Base-by-base conservation (phyloP, 1,140 invertebrate genomes). In the Schlechtendalia chinensis region DNA sequence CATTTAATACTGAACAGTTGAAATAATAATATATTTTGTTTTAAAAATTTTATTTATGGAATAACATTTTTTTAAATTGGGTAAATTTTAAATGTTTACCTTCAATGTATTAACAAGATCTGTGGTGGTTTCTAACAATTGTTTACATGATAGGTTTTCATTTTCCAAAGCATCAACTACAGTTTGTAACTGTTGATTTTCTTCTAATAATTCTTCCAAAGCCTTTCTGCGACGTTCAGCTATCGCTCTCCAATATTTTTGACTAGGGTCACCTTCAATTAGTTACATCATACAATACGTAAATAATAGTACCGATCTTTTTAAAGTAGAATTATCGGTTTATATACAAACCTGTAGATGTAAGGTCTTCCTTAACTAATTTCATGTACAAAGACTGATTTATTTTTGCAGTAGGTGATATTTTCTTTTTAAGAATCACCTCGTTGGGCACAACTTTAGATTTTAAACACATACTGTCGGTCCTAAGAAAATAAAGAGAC, bases 211-310 rank as follows among this genome's bases (percentile, higher is more conserved):
- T 81, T 91, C 89, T 83, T 90, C 86, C 24, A 92, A 84, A 14
- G 90, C 89, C 86, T 87, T 87, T 84, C 89, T 86, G 39, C 90
- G 87, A 81, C 89, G 89, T 85, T 91, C 90, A 80, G 91, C 90
- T 58, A 91, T 82, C 47, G 88, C 85, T 86, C 90, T 84, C 91
- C 91, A 93, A 84, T 92, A 92, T 82, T 89, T 89, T 83, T 89
- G 88, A 82, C 90, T 91, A 19, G 91, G 89, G 79, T 87, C 86
- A 83, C 84, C 87, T 88, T 27, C 32, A 19, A 71, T 29, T 14
- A 61, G 11, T 4, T 24, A 39, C 32, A 12, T 1, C 17, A 71
- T 27, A 29, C 16, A 14, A 0, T 58, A 58, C 6, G 47, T 22
- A n/a, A 24, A 50, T 1, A 0, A 22, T 1, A 5, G 5, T 19